Percentiles rank a stretch among this genome's conserved stretches.
Conservation (phyloP, 2,888 invertebrate genomes). For the Pyrrhia umbra region DNA sequence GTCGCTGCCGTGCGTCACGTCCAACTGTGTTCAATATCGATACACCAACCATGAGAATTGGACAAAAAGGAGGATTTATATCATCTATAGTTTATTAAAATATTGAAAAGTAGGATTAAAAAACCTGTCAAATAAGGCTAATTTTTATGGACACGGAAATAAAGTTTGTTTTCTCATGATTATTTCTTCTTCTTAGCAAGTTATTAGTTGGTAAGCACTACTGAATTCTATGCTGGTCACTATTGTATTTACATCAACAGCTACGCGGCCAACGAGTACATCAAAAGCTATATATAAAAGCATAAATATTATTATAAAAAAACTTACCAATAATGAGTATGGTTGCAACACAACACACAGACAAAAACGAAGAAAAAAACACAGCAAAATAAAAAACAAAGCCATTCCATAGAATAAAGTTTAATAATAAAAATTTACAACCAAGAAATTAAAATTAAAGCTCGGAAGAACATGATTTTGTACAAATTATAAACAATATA, state of each 20-base stretch:
- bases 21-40: conserved; percentile 87
- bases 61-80: background rate
- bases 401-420: conserved; percentile 86
- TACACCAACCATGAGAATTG: conserved; percentile 16
- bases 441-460: conserved; percentile 88
- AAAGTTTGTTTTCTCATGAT: background rate
- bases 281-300: conserved; percentile 57
- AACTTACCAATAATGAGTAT: conserved; percentile 79
- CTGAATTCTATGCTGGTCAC: conserved; percentile 27
- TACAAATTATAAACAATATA: conserved; percentile 76
- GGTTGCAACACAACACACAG: conserved; percentile 81
- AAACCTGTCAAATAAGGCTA: background rate
- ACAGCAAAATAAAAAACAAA: conserved; percentile 85
- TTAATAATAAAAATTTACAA: conserved; percentile 89
- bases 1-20: conserved; percentile 94
- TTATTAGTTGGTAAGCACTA: conserved; percentile 57
- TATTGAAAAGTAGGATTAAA: background rate
- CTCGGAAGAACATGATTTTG: conserved; percentile 89
- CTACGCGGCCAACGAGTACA: conserved; percentile 48
- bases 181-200: conserved; percentile 10
- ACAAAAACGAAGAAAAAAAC: conserved; percentile 74
- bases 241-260: conserved; percentile 36
- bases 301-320: conserved; percentile 66
- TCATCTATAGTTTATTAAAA: background rate
- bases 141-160: background rate